These are phyloP conservation scores for Hylaea fasciaria DNA, from an alignment of 2,888 invertebrate genomes.

Conservation along the genomic window DNA sequence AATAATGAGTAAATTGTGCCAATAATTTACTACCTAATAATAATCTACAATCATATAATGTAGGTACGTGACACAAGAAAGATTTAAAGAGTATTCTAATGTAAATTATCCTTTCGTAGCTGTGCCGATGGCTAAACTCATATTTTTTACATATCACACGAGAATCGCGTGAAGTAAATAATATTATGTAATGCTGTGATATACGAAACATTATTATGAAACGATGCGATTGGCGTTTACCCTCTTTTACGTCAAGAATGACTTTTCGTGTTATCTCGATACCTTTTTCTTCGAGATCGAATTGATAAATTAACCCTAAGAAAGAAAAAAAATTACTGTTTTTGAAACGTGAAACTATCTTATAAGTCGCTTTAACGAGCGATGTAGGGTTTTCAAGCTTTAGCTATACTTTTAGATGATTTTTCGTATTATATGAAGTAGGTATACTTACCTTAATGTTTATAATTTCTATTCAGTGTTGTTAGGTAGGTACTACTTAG, in stretches of 20 bases:
- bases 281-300: constrained; percentile 65
- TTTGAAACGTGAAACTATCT: constrained; percentile 49
- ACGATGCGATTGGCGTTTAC: constrained; percentile 54
- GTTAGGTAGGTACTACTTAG: constrained; percentile 54
- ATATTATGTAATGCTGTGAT: constrained; percentile 73
- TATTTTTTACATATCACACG: constrained; percentile 72
- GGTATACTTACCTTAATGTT: constrained; percentile 44
- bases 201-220: constrained; percentile 64
- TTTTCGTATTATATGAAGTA: constrained; percentile 53
- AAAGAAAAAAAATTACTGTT: constrained; percentile 36
- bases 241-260: constrained; percentile 50
- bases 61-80: too few relatives aligned
- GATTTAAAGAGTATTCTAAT: neutral
- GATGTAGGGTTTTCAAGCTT: constrained; percentile 72
- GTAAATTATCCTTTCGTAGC: constrained; percentile 16
- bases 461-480: constrained; percentile 57
- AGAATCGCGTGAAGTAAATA: constrained; percentile 63
- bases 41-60: neutral
- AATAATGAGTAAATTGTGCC: constrained; percentile 16
- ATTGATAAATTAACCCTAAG: constrained; percentile 28
- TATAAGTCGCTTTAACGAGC: constrained; percentile 61
- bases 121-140: constrained; percentile 56
- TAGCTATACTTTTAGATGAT: constrained; percentile 68
- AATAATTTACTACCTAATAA: constrained; percentile 23
- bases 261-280: constrained; percentile 60